Conservation (phyloP, 2,113 vertebrate species). For the Anser cygnoides region DNA sequence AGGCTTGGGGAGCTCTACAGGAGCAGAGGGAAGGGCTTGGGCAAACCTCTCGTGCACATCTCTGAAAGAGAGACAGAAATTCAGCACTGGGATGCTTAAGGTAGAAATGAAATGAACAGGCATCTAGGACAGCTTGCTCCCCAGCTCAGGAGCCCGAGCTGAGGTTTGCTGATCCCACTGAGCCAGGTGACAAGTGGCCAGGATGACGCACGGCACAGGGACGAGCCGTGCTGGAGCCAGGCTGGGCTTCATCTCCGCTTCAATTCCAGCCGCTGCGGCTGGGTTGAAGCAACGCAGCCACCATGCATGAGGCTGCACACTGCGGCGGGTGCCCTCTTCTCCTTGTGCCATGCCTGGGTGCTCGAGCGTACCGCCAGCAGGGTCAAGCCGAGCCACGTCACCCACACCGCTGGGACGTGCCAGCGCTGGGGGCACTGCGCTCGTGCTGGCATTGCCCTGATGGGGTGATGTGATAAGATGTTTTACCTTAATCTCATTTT, state of each 20-base stretch:
- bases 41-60: neutral
- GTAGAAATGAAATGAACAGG: neutral
- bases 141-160: neutral
- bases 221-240: too few species aligned
- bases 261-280: neutral
- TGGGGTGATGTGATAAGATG: neutral
- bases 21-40: neutral
- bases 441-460: fast-evolving
- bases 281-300: neutral
- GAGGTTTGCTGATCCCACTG: neutral
- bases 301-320: fast-evolving
- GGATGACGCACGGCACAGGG: neutral
- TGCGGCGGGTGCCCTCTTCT: too few species aligned
- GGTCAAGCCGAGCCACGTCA: too few species aligned
- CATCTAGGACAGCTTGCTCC: neutral
- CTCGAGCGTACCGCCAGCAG: too few species aligned
- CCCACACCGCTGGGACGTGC: neutral
- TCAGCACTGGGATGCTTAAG: neutral
- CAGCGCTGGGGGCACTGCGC: fast-evolving
- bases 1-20: fast-evolving
- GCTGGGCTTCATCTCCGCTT: neutral
- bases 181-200: neutral
- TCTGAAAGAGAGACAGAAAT: neutral
- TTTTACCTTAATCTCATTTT: neutral
- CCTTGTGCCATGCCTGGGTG: too few species aligned